phyloP scores from a whole-genome alignment of 2,113 vertebrate genomes.

The Pelmatolapia mariae region DNA sequence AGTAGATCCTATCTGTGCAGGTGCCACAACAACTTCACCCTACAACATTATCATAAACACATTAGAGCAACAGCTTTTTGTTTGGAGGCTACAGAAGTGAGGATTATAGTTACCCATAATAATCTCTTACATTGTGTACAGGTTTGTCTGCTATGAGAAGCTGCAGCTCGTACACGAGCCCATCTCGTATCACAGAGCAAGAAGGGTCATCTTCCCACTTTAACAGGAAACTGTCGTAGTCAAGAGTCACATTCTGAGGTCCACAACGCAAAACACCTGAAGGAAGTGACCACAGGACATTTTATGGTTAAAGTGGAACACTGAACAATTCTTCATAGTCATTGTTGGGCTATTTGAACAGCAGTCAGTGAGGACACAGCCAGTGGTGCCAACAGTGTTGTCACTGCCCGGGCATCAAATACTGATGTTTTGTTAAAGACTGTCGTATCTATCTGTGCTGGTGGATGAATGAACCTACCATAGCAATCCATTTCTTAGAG shows the following conservation, averaged over 20 bases:
- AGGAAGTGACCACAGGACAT: not conserved
- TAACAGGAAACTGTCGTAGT: not conserved
- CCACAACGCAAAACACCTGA: slow-evolving; percentile 2
- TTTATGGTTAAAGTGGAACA: not conserved
- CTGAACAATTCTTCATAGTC: not conserved
- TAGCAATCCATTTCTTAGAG: not conserved
- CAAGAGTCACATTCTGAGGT: slow-evolving; percentile 22
- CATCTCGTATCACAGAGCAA: not conserved
- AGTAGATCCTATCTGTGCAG: not conserved
- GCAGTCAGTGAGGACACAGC: not conserved
- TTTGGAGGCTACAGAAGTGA: not conserved
- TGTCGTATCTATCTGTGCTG: not conserved
- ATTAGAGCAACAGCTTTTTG: not conserved
- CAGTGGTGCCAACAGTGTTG: not conserved
- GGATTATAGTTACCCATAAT: not conserved
- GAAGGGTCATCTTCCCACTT: slow-evolving; percentile 49
- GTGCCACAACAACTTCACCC: slow-evolving; percentile 23
- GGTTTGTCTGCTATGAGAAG: slow-evolving; percentile 32
- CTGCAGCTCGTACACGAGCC: slow-evolving; percentile 38
- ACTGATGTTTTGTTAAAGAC: not conserved
- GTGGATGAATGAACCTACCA: too few relatives aligned
- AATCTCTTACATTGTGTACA: slow-evolving; percentile 7
- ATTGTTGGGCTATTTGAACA: not conserved
- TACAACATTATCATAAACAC: not conserved
- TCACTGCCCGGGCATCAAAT: not conserved